Base-by-base conservation (phyloP, 1,140 invertebrate species). In the Drosophila ambigua region DNA sequence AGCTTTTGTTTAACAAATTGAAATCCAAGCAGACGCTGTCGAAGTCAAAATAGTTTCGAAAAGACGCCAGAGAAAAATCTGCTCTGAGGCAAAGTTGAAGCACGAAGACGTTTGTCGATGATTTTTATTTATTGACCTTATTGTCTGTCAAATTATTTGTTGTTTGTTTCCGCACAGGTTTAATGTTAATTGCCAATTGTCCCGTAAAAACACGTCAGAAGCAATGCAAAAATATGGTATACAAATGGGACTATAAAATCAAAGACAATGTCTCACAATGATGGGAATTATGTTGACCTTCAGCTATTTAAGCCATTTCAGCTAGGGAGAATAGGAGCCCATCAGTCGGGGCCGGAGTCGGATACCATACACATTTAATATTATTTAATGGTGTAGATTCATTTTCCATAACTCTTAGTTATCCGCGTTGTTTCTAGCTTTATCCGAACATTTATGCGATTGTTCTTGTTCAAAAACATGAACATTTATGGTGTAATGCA, bases 171-270 rank as follows among this genome's bases (percentile, higher is more conserved):
- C 82, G 78, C 62, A 46, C 59, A 60, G 49, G 66, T 72, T 76
- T 66, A 82, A 88, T 81, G 81, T 85, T 85, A 78, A 85, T 85
- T 68, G 66, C 64, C 83, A 83, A 88, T 88, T 85, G 74, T 85
- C 68, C 75, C 50, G 61, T 60, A 77, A 77, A 77, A 74, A 61
- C 87, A 66, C 65, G 77, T 58, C 72, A 60, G 44, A 23, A 26
- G 44, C 9, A 52, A 41, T 53, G 46, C 28, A 39, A 68, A 72
- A 51, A 63, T 55, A 53, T 46, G 44, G 26, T 58, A 51, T 57
- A 59, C 53, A 69, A 52, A 39, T 39, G 35, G 35, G 9, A 9
- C 31, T 31, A 48, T 26, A 44, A 55, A 71, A 20, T 20, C 50
- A 58, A 49, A 71, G 24, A 11, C 23, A 58, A 26, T 59, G 41